phyloP scores from a whole-genome alignment of 1,140 invertebrate genomes.

The Grapholita molesta region DNA sequence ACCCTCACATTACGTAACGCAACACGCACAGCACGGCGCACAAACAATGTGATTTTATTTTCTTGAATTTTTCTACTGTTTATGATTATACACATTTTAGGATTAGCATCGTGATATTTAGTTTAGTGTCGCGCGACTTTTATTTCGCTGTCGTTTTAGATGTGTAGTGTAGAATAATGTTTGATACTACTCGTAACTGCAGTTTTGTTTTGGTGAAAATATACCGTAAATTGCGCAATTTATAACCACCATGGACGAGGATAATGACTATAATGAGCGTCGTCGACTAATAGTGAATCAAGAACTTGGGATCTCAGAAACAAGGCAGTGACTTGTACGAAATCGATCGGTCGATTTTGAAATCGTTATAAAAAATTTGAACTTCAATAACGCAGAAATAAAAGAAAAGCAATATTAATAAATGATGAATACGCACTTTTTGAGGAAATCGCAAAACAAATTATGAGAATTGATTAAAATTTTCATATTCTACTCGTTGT shows the following conservation, averaged over 20 bases:
- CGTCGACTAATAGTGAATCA: not conserved
- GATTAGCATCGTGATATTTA: slow-evolving; percentile 66
- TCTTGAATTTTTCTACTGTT: slow-evolving; percentile 66
- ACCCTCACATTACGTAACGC: slow-evolving; percentile 71
- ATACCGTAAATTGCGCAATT: slow-evolving; percentile 16
- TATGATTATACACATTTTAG: slow-evolving; percentile 74
- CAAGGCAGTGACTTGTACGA: slow-evolving; percentile 1
- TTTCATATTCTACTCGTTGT: slow-evolving; percentile 31
- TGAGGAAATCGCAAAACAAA: slow-evolving; percentile 28
- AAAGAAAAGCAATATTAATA: not conserved
- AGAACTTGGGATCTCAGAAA: not conserved
- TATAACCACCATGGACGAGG: slow-evolving; percentile 10
- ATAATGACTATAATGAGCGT: not conserved
- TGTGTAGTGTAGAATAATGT: slow-evolving; percentile 54
- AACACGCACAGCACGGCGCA: slow-evolving; percentile 74
- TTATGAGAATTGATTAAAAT: slow-evolving; percentile 55
- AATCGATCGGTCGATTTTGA: slow-evolving; percentile 30
- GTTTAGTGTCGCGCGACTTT: slow-evolving; percentile 59
- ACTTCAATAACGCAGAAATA: slow-evolving; percentile 5
- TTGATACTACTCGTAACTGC: slow-evolving; percentile 28
- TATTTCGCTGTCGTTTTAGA: slow-evolving; percentile 48
- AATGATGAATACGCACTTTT: slow-evolving; percentile 10
- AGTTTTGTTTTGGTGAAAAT: slow-evolving; percentile 37
- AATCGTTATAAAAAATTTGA: slow-evolving; percentile 16
- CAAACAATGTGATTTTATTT: slow-evolving; percentile 77